Conservation (phyloP, 2,888 invertebrate genomes). For the Agonopterix arenella region DNA sequence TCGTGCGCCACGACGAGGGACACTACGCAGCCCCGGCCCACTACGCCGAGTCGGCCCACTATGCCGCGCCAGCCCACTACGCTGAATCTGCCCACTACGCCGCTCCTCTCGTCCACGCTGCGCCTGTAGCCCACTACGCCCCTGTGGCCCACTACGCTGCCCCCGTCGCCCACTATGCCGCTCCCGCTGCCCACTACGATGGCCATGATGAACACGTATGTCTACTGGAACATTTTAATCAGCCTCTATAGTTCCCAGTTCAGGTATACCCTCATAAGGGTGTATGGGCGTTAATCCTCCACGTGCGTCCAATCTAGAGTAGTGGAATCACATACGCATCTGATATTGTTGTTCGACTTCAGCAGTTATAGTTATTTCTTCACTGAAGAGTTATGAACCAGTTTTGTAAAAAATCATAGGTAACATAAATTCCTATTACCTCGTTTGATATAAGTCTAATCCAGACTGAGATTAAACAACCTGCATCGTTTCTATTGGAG, state of each 20-base stretch:
- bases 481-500: too few relatives aligned
- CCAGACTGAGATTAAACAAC: too few relatives aligned
- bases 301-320: too few relatives aligned
- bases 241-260: neutral
- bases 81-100: constrained; percentile 24
- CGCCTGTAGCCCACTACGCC: constrained; percentile 28
- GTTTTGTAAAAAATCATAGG: too few relatives aligned
- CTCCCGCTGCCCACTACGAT: constrained; percentile 18
- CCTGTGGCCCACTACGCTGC: constrained; percentile 27
- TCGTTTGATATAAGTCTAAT: too few relatives aligned
- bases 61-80: constrained; percentile 20
- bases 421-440: too few relatives aligned
- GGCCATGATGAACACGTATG: constrained; percentile 51
- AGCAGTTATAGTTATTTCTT: too few relatives aligned
- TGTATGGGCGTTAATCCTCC: too few relatives aligned
- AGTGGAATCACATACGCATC: too few relatives aligned
- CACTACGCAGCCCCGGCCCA: constrained; percentile 33
- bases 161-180: constrained; percentile 19
- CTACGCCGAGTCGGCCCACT: constrained; percentile 11
- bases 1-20: constrained; percentile 47
- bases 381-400: too few relatives aligned
- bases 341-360: too few relatives aligned
- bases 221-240: neutral
- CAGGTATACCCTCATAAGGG: too few relatives aligned
- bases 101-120: constrained; percentile 23